These are phyloP conservation scores for Centropus bengalensis DNA, from an alignment of 2,113 vertebrate genomes.

Conservation along the genomic window DNA sequence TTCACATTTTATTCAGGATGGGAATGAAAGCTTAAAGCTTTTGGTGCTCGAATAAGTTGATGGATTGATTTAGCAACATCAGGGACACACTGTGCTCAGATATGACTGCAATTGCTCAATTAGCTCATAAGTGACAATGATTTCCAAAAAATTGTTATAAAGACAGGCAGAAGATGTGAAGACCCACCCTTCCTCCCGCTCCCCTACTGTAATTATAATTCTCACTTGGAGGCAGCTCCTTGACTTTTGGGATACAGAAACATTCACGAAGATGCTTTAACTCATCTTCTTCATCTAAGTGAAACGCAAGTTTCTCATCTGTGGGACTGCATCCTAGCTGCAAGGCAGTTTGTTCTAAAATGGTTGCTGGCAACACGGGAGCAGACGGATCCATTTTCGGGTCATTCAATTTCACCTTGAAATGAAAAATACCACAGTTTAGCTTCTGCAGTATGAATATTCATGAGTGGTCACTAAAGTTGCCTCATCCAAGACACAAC, in stretches of 20 bases:
- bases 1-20: conserved; percentile 25
- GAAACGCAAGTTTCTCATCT: conserved; percentile 79
- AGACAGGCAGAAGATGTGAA: neutral
- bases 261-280: conserved; percentile 79
- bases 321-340: conserved; percentile 76
- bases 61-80: conserved; percentile 61
- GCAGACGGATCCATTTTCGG: conserved; percentile 77
- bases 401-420: conserved; percentile 41
- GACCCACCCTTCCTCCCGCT: neutral
- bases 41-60: conserved; percentile 40
- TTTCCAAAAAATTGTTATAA: conserved; percentile 56
- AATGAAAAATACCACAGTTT: conserved; percentile 3
- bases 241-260: conserved; percentile 86
- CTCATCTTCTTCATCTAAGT: conserved; percentile 84
- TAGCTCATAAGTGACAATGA: conserved; percentile 37
- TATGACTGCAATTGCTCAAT: conserved; percentile 34
- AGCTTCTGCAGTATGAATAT: neutral
- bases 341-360: conserved; percentile 70
- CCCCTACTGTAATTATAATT: neutral
- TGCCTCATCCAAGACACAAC: neutral
- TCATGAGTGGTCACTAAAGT: neutral
- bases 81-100: conserved; percentile 47
- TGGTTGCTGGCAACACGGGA: conserved; percentile 53
- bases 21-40: conserved; percentile 38
- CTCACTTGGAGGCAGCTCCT: conserved; percentile 88